A percentile compares a stretch with the other conserved stretches of the same genome.
Conservation (phyloP, 2,888 invertebrate genomes). For the Hirtodrosophila confusa region DNA sequence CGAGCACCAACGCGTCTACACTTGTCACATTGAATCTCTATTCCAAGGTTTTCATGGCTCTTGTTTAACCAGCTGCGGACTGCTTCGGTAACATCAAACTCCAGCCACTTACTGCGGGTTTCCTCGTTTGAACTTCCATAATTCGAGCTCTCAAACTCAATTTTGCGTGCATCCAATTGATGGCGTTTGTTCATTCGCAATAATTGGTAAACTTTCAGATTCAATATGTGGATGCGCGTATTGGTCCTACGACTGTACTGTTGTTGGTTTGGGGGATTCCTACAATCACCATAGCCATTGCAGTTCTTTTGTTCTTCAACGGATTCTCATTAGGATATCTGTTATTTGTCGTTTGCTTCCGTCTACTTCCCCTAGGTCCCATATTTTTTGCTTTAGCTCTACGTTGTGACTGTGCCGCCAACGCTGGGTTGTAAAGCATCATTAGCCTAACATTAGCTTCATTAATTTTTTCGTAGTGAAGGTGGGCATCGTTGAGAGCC, state of each 20-base stretch:
- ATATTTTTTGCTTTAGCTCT: neutral
- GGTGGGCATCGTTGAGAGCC: constrained; percentile 43
- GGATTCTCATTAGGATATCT: neutral
- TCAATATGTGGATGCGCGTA: constrained; percentile 56
- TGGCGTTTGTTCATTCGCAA: constrained; percentile 61
- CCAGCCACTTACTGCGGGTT: constrained; percentile 86
- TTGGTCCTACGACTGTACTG: constrained; percentile 7
- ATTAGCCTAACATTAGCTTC: constrained; percentile 82
- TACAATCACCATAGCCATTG: neutral
- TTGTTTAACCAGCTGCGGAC: constrained; percentile 85
- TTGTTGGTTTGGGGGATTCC: neutral
- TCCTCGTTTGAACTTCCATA: constrained; percentile 50
- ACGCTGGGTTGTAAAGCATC: constrained; percentile 75
- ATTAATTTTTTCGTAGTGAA: constrained; percentile 71
- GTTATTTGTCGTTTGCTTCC: constrained; percentile 16
- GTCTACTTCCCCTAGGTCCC: neutral
- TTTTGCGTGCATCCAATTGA: constrained; percentile 82
- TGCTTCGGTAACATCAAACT: constrained; percentile 86
- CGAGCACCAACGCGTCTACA: constrained; percentile 84
- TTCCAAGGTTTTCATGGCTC: constrained; percentile 84
- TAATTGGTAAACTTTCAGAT: constrained; percentile 80
- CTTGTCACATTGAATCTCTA: constrained; percentile 86
- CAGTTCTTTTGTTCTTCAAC: constrained; percentile 23
- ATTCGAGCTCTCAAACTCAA: constrained; percentile 75
- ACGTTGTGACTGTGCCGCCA: constrained; percentile 36